Evolutionary conservation across 2,797 vertebrate genomes (phyloP).

Genomic region (Uromys caudimaculatus): DNA sequence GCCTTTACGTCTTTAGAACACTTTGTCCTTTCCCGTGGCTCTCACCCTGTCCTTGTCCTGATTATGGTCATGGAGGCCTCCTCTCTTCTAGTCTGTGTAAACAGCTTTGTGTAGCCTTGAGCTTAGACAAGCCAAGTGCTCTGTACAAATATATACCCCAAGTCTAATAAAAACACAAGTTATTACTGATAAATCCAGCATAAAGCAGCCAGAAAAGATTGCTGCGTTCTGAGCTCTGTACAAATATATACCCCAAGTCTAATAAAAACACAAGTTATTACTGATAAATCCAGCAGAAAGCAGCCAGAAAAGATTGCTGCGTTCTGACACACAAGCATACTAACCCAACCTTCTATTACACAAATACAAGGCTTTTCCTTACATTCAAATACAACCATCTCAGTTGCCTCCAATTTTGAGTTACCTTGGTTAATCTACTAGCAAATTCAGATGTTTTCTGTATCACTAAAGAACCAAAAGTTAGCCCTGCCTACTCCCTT

Average conservation of each 20-base stretch:
- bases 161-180: not conserved
- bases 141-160: not conserved
- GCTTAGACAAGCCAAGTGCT: not conserved
- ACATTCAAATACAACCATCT: not conserved
- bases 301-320: not conserved
- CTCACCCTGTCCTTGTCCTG: not conserved
- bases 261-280: not conserved
- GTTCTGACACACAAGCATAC: not conserved
- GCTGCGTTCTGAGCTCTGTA: too few relatives aligned
- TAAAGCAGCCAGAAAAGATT: slow-evolving; percentile 10
- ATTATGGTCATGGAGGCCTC: not conserved
- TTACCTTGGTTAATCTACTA: slow-evolving; percentile 29
- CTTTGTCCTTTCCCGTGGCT: not conserved
- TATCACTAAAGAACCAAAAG: slow-evolving; percentile 12
- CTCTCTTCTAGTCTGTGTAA: not conserved
- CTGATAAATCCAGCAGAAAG: not conserved
- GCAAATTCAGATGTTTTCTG: not conserved
- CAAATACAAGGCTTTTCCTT: not conserved
- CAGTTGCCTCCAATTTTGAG: not conserved
- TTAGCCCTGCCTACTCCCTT: not conserved
- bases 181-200: not conserved
- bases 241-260: not conserved
- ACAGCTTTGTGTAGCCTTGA: not conserved
- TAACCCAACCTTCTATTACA: not conserved
- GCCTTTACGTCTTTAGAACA: not conserved